Evolutionary conservation across 2,113 vertebrate species (phyloP), one percentile per base, ranked within the genome.

Genomic region (Ginglymostoma cirratum): DNA sequence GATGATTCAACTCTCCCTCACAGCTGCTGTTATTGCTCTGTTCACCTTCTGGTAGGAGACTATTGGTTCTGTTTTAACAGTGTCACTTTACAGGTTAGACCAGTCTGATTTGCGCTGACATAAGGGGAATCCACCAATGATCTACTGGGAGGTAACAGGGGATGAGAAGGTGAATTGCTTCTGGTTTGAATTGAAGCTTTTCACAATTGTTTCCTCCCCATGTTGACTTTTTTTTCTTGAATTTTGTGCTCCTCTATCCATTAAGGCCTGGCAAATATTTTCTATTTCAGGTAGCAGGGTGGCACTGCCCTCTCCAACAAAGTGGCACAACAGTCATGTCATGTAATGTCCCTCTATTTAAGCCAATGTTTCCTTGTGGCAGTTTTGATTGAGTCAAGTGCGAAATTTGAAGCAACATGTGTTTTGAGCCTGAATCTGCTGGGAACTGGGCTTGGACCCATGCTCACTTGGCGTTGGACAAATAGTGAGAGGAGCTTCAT

Each of bases 31-130:
- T 2, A 98, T 99, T 97, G 98, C 98, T 96, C 97, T 99, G 96
- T 99, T 99, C 96, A 99, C 98, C 55, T 99, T 99, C 97, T 99
- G 98, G 99, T 99, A 96, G 98, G 98, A 97, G 69, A 24, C 48
- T 76, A 72, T 42, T 30, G 94, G 15, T 72, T 72, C 67, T 72
- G 66, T 90, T 12, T 90, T 23, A 42, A 83, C 80, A 83, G 38
- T 83, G 48, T 2, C 52, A 48, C 7, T 52, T 93, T 45, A 2
- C 30, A 0, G 30, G 87, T 92, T 15, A 34, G 34, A 55, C 24
- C 30, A 55, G 42, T 89, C 27, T 61, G 24, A 55, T 8, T 89
- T 3, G 30, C 55, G 17, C 15, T 15, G 17, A 30, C 4, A 5
- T 65, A 3, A 21, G 30, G 6, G 17, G 52, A 10, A 61, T 61